Evolutionary conservation across 2,113 vertebrate species (phyloP).

Genomic region (Mobula birostris): DNA sequence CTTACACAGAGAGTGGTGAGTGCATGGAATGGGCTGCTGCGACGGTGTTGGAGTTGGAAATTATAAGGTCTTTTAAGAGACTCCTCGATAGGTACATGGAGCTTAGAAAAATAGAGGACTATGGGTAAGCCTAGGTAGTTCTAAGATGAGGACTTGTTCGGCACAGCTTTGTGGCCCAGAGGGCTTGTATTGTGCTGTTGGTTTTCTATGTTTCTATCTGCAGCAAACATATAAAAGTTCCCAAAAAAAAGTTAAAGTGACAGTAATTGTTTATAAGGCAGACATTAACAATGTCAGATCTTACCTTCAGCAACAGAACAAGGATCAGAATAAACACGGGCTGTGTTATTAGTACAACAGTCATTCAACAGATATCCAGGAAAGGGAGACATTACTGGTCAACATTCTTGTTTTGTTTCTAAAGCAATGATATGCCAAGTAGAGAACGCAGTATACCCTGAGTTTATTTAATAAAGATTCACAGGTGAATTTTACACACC

Average conservation of each 20-base stretch:
- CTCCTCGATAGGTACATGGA: too few relatives aligned
- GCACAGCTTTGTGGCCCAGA: too few relatives aligned
- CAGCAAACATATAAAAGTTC: background rate
- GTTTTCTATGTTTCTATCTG: background rate
- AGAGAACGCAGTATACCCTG: background rate
- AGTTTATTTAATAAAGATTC: background rate
- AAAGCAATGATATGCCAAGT: background rate
- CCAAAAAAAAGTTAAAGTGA: background rate
- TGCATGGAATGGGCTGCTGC: too few relatives aligned
- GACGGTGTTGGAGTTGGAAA: too few relatives aligned
- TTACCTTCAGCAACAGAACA: background rate
- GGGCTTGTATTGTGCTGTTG: too few relatives aligned
- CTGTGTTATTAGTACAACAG: background rate
- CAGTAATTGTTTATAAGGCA: background rate
- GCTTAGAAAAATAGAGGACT: too few relatives aligned
- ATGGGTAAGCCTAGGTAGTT: too few relatives aligned
- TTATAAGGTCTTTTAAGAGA: too few relatives aligned
- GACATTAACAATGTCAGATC: background rate
- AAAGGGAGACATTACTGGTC: too few relatives aligned
- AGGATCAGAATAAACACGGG: background rate
- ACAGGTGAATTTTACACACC: background rate
- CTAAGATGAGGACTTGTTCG: too few relatives aligned
- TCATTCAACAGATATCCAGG: background rate
- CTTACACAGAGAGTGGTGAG: too few relatives aligned
- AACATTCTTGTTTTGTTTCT: background rate